Evolutionary conservation across 2,888 invertebrate genomes (phyloP).

Genomic region (Abrostola triplasia): DNA sequence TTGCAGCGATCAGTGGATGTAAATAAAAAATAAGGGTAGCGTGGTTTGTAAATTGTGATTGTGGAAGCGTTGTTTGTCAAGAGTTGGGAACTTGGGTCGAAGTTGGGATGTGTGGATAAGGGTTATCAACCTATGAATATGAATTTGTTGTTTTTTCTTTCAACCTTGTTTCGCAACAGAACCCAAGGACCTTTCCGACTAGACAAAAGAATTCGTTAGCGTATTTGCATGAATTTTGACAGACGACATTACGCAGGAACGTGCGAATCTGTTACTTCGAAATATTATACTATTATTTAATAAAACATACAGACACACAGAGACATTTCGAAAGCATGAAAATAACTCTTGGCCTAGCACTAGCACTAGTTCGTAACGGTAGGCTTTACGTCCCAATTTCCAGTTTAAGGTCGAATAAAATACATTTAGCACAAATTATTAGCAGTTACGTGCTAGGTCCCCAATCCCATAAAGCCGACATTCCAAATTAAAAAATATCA

Average conservation of each 20-base stretch:
- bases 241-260: no score
- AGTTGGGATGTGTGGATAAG: slow-evolving; percentile 9
- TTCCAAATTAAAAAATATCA: slow-evolving; percentile 49
- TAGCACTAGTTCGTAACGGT: not conserved
- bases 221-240: not conserved
- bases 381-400: slow-evolving; percentile 14
- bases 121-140: slow-evolving; percentile 18
- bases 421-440: slow-evolving; percentile 26
- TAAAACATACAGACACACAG: no score
- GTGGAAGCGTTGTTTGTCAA: slow-evolving; percentile 27
- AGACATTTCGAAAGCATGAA: no score
- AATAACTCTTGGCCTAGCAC: not conserved
- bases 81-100: slow-evolving; percentile 29
- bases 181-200: not conserved
- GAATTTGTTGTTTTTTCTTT: slow-evolving; percentile 1
- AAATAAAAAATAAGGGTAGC: slow-evolving; percentile 35
- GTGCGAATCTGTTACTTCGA: no score
- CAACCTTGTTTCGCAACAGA: not conserved
- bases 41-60: slow-evolving; percentile 41
- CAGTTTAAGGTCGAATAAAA: slow-evolving; percentile 20
- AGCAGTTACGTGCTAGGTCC: slow-evolving; percentile 21
- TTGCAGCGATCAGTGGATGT: slow-evolving; percentile 39
- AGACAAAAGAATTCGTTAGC: not conserved
- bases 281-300: no score
- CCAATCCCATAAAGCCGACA: slow-evolving; percentile 29